Evolutionary conservation across 2,797 vertebrate species (phyloP).

Genomic region (Chelon auratus): DNA sequence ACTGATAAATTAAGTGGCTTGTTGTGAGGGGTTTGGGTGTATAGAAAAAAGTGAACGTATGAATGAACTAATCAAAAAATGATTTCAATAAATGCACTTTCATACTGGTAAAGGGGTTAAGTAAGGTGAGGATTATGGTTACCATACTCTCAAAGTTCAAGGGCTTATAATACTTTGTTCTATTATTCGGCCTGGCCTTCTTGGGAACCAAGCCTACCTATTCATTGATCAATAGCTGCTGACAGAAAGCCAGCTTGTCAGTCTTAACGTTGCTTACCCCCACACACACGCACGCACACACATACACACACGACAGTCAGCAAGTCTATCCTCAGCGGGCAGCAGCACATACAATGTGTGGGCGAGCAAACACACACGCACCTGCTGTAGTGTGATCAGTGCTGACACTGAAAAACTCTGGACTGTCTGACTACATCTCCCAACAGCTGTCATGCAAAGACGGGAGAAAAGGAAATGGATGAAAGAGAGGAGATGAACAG

Average conservation of each 20-base stretch:
- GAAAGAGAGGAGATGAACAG: slow-evolving; percentile 12
- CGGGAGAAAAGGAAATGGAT: slow-evolving; percentile 10
- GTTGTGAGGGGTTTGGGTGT: background rate
- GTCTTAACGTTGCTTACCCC: slow-evolving; percentile 17
- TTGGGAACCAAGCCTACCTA: slow-evolving; percentile 39
- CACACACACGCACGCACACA: slow-evolving; percentile 17
- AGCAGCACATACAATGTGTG: slow-evolving; percentile 52
- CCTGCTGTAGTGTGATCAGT: slow-evolving; percentile 65
- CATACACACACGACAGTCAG: slow-evolving; percentile 43
- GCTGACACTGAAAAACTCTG: slow-evolving; percentile 63
- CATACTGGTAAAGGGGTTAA: slow-evolving; percentile 15
- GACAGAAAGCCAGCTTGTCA: slow-evolving; percentile 63
- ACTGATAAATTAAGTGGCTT: background rate
- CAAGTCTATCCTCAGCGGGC: slow-evolving; percentile 58
- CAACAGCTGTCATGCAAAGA: slow-evolving; percentile 64
- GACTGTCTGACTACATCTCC: slow-evolving; percentile 60
- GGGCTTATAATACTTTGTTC: slow-evolving; percentile 32
- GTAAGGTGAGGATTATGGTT: slow-evolving; percentile 10
- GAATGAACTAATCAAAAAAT: background rate
- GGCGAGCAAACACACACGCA: slow-evolving; percentile 43
- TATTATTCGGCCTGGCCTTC: slow-evolving; percentile 22
- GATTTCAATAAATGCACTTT: background rate
- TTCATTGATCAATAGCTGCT: slow-evolving; percentile 71
- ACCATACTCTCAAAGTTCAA: slow-evolving; percentile 25
- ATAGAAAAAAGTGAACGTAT: background rate